Percentiles rank a stretch among this genome's conserved stretches.
These are phyloP conservation scores for Archivesica marissinica DNA, from an alignment of 1,140 invertebrate genomes.

Conservation along the genomic window DNA sequence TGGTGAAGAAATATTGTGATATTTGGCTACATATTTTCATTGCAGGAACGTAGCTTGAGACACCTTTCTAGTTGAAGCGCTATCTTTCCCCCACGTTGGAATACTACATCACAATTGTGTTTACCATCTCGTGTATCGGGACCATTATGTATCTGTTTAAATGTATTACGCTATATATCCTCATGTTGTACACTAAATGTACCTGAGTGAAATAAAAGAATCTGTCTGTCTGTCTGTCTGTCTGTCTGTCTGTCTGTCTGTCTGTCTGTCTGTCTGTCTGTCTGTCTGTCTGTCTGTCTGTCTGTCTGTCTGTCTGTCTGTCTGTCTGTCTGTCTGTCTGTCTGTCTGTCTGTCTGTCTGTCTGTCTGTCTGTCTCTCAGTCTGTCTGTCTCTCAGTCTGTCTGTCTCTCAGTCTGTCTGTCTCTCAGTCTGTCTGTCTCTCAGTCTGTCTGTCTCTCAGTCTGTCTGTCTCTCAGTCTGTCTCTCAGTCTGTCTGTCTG, in stretches of 20 bases:
- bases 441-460: constrained; percentile 8
- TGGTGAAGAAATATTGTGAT: too few relatives aligned
- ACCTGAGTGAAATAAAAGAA: too few relatives aligned
- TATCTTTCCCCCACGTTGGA: too few relatives aligned
- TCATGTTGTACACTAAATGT: too few relatives aligned
- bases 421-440: constrained; percentile 7
- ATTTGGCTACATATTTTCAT: too few relatives aligned
- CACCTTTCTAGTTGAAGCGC: too few relatives aligned
- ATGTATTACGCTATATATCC: too few relatives aligned
- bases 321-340: constrained; percentile 21
- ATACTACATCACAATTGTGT: too few relatives aligned
- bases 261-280: constrained; percentile 6
- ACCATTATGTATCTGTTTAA: too few relatives aligned
- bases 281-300: constrained; percentile 21
- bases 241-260: constrained; percentile 15
- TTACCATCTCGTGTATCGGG: too few relatives aligned
- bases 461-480: constrained; percentile 12
- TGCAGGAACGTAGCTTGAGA: too few relatives aligned
- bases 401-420: constrained; percentile 12
- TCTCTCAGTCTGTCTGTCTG: constrained; percentile 2
- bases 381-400: constrained; percentile 12
- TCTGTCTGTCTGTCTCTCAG: constrained; percentile 12
- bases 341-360: constrained; percentile 21
- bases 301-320: constrained; percentile 21
- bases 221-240: constrained; percentile 17